Base-by-base conservation (phyloP, 2,888 invertebrate species). In the Melanostoma scalare region DNA sequence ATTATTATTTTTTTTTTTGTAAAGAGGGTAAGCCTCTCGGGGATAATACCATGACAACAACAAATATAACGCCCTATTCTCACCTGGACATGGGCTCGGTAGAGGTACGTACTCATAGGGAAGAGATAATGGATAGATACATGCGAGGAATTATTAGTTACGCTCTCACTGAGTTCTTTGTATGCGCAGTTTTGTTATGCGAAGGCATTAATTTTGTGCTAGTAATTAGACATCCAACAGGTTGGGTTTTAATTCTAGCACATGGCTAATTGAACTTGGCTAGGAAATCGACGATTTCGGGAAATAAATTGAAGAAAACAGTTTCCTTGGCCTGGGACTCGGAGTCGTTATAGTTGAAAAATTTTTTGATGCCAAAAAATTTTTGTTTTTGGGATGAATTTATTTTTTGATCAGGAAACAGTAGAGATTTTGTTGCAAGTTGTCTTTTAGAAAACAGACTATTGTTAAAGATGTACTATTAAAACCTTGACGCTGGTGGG, bases 81-180 rank as follows among this genome's bases (percentile, higher is more conserved):
- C 71, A 60, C 61, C 44, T 53, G 63, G 63, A 56, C 31, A 38
- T 42, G 40, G 48, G 38, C 44, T 35, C 20, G 35, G 42, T 31
- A 40, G n/a, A 40, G 38, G 10, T 30, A 31, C 10, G 20, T 44
- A 36, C 55, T 46, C n/a, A 42, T 46, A 44, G 36, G 63, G 61
- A 40, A 38, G 55, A 69, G 78, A 84, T 84, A 69, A 74, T 84
- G 50, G 71, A 79, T 75, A 46, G 79, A 63, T 65, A 79, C 84
- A 84, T 75, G 84, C 84, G 69, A 75, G 74, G 84, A 78, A 84
- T 84, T 79, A 84, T 84, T 84, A 84, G 84, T 84, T 84, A 84
- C 84, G 84, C 79, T 84, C 74, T 79, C 69, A 60, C 71, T 79
- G 60, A 69, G 20, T 67, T 72, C 52, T 55, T 35, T 42, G 40